phyloP scores from a whole-genome alignment of 2,888 invertebrate genomes.

The Amphipyra berbera region DNA sequence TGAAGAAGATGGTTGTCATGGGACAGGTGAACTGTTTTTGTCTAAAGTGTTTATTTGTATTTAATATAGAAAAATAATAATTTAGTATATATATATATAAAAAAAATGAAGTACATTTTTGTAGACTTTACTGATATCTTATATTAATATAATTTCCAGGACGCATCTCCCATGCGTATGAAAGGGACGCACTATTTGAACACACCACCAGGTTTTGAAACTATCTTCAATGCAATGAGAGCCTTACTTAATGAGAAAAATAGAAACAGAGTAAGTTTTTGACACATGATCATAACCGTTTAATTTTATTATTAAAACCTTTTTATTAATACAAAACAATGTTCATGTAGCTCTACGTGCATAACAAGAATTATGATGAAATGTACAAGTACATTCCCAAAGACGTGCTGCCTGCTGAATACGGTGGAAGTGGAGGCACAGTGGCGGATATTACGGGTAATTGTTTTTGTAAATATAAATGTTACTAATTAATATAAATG shows the following conservation, averaged over 20 bases:
- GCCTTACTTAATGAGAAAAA: conserved; percentile 90
- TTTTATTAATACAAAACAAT: background rate
- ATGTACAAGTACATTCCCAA: conserved; percentile 90
- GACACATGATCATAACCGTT: too few relatives aligned
- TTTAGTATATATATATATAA: too few relatives aligned
- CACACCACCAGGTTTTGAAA: conserved; percentile 88
- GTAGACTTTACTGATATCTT: too few relatives aligned
- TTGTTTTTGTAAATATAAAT: background rate
- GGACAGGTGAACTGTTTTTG: conserved; percentile 69
- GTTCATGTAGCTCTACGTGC: conserved; percentile 84
- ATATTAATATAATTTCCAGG: conserved; percentile 75
- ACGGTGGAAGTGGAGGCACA: conserved; percentile 91
- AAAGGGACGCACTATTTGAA: conserved; percentile 90
- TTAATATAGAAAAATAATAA: too few relatives aligned
- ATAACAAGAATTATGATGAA: conserved; percentile 88
- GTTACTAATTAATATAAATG: too few relatives aligned
- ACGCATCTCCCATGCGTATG: conserved; percentile 89
- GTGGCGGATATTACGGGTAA: conserved; percentile 81
- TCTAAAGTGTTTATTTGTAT: too few relatives aligned
- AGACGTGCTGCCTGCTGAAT: conserved; percentile 91
- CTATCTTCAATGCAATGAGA: conserved; percentile 87
- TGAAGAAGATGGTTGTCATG: conserved; percentile 86
- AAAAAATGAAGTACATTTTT: too few relatives aligned
- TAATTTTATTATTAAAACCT: too few relatives aligned
- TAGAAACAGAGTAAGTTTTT: conserved; percentile 83